A percentile compares a stretch with the other conserved stretches of the same genome.
phyloP scores from a whole-genome alignment of 2,113 vertebrate genomes.

The Malurus alboscapulatus region DNA sequence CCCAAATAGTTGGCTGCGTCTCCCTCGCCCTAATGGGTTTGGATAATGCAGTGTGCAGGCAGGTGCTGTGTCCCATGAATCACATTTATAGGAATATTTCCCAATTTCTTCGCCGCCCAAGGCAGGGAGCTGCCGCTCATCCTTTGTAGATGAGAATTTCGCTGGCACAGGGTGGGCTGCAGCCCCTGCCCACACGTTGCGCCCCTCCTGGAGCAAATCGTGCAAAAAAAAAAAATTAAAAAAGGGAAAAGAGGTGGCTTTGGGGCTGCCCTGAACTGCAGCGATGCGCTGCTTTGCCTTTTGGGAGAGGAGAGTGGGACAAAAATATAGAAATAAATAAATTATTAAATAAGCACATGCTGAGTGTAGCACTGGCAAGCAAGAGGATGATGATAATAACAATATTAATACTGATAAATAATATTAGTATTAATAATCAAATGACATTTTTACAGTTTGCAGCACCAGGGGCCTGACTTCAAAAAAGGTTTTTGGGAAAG shows the following conservation, averaged over 20 bases:
- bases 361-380: background rate
- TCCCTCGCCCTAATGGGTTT: constrained; percentile 11
- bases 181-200: background rate
- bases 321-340: background rate
- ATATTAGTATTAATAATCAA: background rate
- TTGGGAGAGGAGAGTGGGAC: background rate
- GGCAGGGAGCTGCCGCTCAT: constrained; percentile 48
- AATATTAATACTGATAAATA: no score
- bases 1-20: background rate
- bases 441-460: background rate
- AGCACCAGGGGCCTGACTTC: background rate
- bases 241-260: background rate
- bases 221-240: background rate
- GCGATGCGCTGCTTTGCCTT: rapidly evolving
- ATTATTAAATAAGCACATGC: background rate
- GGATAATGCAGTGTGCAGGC: constrained; percentile 5
- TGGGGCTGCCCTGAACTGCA: background rate
- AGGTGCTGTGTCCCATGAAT: constrained; percentile 40
- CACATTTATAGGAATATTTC: constrained; percentile 63
- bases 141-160: constrained; percentile 22
- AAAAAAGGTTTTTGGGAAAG: background rate
- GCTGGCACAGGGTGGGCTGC: background rate
- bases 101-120: constrained; percentile 52
- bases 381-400: background rate
- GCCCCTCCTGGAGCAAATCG: background rate